Evolutionary conservation across 2,888 invertebrate genomes (phyloP).

Genomic region (Apotomis turbidana): DNA sequence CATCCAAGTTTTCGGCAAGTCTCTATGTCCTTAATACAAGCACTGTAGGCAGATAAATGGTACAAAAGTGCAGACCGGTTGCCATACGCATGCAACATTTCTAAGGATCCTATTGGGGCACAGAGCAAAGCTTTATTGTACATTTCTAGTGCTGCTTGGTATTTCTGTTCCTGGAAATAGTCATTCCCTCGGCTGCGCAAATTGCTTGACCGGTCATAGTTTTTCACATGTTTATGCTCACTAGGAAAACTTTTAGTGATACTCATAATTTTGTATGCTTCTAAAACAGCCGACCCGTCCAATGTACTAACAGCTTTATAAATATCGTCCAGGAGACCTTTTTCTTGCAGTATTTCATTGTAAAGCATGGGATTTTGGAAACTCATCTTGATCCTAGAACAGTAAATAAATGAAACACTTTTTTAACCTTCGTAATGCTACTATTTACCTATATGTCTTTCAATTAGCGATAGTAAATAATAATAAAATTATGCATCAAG

Average conservation of each 20-base stretch:
- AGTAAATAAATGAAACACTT: neutral
- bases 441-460: neutral
- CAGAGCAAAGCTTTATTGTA: constrained; percentile 46
- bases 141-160: constrained; percentile 38
- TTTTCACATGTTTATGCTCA: constrained; percentile 1
- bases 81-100: constrained; percentile 44
- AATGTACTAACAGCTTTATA: constrained; percentile 20
- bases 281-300: constrained; percentile 25
- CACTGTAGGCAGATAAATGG: constrained; percentile 34
- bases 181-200: constrained; percentile 33
- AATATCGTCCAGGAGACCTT: constrained; percentile 14
- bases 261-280: constrained; percentile 18
- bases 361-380: constrained; percentile 22
- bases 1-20: constrained; percentile 42
- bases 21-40: constrained; percentile 44
- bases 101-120: constrained; percentile 45
- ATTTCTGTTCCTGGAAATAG: constrained; percentile 18
- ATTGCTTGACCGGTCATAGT: neutral
- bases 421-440: neutral
- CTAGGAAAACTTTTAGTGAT: constrained; percentile 3
- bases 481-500: neutral
- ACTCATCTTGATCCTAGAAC: constrained; percentile 18
- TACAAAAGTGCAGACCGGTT: constrained; percentile 45
- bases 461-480: no score
- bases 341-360: neutral